Percentiles rank a stretch among this genome's conserved stretches.
phyloP scores from a whole-genome alignment of 2,113 vertebrate genomes.

The Recurvirostra avosetta region DNA sequence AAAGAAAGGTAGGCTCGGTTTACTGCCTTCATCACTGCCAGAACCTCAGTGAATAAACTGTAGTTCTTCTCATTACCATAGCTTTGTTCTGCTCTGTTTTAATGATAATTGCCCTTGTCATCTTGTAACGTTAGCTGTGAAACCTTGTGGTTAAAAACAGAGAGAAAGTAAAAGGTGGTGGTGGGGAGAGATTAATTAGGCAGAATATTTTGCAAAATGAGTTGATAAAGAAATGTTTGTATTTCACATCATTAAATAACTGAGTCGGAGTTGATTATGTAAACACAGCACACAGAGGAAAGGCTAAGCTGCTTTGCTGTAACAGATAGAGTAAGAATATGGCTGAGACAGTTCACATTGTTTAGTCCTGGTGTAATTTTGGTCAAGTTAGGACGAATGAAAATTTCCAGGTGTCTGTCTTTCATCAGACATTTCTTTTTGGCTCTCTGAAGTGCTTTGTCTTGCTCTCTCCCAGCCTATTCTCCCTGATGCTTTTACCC shows the following conservation, averaged over 20 bases:
- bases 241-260: conserved; percentile 63
- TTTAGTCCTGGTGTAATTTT: not conserved
- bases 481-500: not conserved
- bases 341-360: not conserved
- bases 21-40: conserved; percentile 61
- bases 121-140: conserved; percentile 61
- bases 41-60: conserved; percentile 43
- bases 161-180: not conserved
- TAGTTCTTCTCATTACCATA: conserved; percentile 64
- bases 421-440: not conserved
- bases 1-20: conserved; percentile 66
- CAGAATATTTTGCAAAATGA: conserved; percentile 68
- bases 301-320: not conserved
- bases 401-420: not conserved
- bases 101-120: conserved; percentile 74
- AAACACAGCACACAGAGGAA: conserved; percentile 17
- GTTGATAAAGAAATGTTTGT: conserved; percentile 68
- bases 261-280: conserved; percentile 20
- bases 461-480: not conserved
- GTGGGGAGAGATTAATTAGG: conserved; percentile 60
- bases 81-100: conserved; percentile 68
- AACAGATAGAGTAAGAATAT: not conserved
- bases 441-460: not conserved
- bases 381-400: not conserved
- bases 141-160: conserved; percentile 48